Base-by-base conservation (phyloP, 2,797 vertebrate genomes). In the Coregonus ussuriensis region DNA sequence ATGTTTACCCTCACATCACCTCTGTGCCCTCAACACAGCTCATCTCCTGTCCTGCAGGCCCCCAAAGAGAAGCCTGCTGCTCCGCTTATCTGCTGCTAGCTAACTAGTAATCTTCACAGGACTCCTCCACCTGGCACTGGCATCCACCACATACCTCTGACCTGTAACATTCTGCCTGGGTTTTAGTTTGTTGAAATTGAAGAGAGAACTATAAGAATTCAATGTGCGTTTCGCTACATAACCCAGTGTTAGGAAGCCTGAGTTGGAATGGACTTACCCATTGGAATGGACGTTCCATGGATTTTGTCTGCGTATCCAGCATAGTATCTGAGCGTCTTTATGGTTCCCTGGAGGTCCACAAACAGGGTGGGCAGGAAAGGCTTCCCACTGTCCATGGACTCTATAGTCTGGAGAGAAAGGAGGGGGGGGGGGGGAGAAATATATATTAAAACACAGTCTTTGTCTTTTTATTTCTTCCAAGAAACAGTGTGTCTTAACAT, bases 271-370 rank as follows among this genome's bases (percentile, higher is more conserved):
- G 59, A 63, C 59, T 25, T 63, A 99, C 98, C 98, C 93, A 98
- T 98, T 77, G 98, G 98, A 87, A 99, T 98, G 80, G 98, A 97
- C 85, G 94, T 95, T 85, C 98, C 98, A 0, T 99, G 98, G 90
- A 98, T 96, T 94, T 99, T 99, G 93, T 99, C 98, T 81, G 98
- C 97, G 93, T 97, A 99, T 82, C 98, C 98, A 15, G 98, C 98
- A 0, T 97, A 99, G 88, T 99, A 99, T 83, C 97, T 94, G 84
- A 99, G 90, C 4, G 98, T 99, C 95, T 97, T 99, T 91, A 99
- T 97, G 87, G 97, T 98, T 79, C 96, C 98, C 88, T 98, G 97
- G 83, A 99, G 96, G 91, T 99, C 98, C 73, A 99, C 96, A 80
- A 98, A 99, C 91, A 97, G 95, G 83, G 97, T 97, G 89, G 98